Base-by-base conservation (phyloP, 2,888 invertebrate species). In the Euspilapteryx auroguttella region DNA sequence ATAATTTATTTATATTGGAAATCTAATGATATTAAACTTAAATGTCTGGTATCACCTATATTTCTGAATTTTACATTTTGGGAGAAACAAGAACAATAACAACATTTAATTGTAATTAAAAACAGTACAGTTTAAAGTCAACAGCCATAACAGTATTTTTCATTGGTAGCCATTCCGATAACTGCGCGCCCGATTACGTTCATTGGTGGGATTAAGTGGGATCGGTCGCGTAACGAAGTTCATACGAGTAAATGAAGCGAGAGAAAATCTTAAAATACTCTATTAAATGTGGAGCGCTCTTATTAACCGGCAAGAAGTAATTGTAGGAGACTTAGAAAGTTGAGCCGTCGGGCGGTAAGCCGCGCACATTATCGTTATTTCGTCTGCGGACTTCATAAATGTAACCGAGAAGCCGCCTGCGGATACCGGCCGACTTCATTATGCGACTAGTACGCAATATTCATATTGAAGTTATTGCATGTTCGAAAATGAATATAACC, bases 381-480 rank as follows among this genome's bases (percentile, higher is more conserved):
- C 56, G 75, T 73, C 75, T 75, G 68, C 56, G 51, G 68, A 69
- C 64, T 73, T 66, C 63, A 57, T 57, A 57, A 58, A 55, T 61
- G 63, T 58, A 52, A 53, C 54, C 45, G 42, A 45, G 23, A 23
- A 10, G 23, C 50, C 47, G 40, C 40, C 40, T 21, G 27, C 17
- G 9, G 13, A 13, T 41, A n/a, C 40, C 40, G 41, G 33, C 36
- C 39, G 30, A 30, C 23, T 27, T 37, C 32, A 37, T 38, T 40
- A 42, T 43, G 43, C 42, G 32, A 37, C n/a, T n/a, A n/a, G n/a
- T n/a, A n/a, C n/a, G n/a, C n/a, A n/a, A n/a, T n/a, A n/a, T n/a
- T n/a, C n/a, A n/a, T n/a, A n/a, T n/a, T n/a, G n/a, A n/a, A n/a
- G n/a, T n/a, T n/a, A n/a, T n/a, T n/a, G n/a, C n/a, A n/a, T n/a